Evolutionary conservation across 2,888 invertebrate genomes (phyloP), one percentile per base, ranked within the genome.

Genomic region (Arge pagana): DNA sequence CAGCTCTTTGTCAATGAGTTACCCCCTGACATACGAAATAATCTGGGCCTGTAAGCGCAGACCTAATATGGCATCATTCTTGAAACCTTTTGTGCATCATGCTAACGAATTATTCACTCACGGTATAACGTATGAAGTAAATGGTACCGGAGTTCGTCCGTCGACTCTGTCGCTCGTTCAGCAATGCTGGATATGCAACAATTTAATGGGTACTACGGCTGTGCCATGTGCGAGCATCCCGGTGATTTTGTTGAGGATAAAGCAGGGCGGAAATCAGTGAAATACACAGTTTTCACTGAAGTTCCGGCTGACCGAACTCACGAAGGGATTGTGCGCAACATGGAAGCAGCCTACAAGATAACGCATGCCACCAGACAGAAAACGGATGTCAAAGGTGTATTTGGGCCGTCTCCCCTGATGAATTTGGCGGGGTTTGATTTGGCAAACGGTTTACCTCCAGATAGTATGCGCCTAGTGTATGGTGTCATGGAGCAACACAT

Each of bases 181-280:
- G n/a, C n/a, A n/a, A n/a, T n/a, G n/a, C n/a, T n/a, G n/a, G 4
- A 36, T 36, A 36, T 36, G 36, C n/a, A n/a, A n/a, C n/a, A n/a
- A n/a, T n/a, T n/a, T n/a, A n/a, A n/a, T n/a, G n/a, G n/a, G n/a
- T n/a, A n/a, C n/a, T n/a, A n/a, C n/a, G 36, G 36, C 2, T 36
- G 36, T n/a, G 19, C 36, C 2, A 3, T 36, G 16, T 36, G 36
- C 16, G 36, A 36, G n/a, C 36, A 36, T 36, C 36, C 36, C 19
- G 36, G 36, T n/a, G 36, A 36, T 18, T 15, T 36, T 7, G 36
- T 36, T 1, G 8, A 16, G 2, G 36, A 36, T 15, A 36, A 16
- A 36, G 6, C 36, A 3, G 36, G 36, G 11, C 16, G 16, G 19
- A 36, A 36, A n/a, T 36, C 16, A 2, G 7, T 36, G 6, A 36